phyloP scores from a whole-genome alignment of 2,113 vertebrate species.

The Panthera leo region DNA sequence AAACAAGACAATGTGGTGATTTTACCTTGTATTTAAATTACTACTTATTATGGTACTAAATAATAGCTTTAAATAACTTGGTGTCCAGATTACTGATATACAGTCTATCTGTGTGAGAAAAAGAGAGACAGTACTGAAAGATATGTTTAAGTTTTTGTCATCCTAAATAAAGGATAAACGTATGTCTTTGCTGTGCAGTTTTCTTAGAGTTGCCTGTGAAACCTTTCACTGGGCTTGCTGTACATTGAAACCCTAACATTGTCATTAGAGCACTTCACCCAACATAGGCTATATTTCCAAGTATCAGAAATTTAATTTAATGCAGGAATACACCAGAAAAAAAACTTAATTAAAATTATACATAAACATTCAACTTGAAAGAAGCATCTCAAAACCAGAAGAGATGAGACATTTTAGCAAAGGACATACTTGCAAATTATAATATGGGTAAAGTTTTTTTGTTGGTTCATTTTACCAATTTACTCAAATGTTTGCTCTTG shows the following conservation, averaged over 20 bases:
- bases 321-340: neutral
- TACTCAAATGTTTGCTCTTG: neutral
- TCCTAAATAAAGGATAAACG: conserved; percentile 85
- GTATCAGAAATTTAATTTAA: conserved; percentile 54
- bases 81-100: conserved; percentile 87
- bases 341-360: conserved; percentile 60
- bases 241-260: conserved; percentile 59
- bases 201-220: conserved; percentile 78
- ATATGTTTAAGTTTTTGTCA: conserved; percentile 88
- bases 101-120: conserved; percentile 72
- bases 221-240: conserved; percentile 71
- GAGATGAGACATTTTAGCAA: neutral
- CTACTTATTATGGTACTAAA: conserved; percentile 89
- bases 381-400: conserved; percentile 55
- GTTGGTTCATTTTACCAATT: neutral
- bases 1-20: conserved; percentile 90
- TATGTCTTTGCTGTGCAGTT: conserved; percentile 70
- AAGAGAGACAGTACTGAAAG: conserved; percentile 84
- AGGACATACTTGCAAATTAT: neutral
- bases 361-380: conserved; percentile 43
- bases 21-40: conserved; percentile 89
- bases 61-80: conserved; percentile 89
- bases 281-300: conserved; percentile 59
- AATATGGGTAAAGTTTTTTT: neutral
- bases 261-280: conserved; percentile 75